A percentile compares a stretch with the other conserved stretches of the same genome.
Evolutionary conservation across 2,888 invertebrate genomes (phyloP).

Genomic region (Drosophila infuscata): DNA sequence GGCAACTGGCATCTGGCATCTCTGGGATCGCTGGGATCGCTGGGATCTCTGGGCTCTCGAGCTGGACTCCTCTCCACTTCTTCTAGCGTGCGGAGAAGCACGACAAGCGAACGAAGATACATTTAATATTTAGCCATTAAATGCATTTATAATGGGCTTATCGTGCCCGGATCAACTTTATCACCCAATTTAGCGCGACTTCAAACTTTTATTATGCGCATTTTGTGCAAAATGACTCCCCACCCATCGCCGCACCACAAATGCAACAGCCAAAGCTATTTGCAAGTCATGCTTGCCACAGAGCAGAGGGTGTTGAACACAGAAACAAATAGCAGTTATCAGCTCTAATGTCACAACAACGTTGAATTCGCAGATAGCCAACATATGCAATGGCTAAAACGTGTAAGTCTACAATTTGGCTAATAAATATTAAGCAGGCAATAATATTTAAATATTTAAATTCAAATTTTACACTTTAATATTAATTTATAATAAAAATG

Average conservation of each 20-base stretch:
- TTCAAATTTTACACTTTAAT: no score
- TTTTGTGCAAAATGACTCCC: constrained; percentile 39
- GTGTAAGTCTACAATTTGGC: not conserved
- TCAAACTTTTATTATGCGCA: constrained; percentile 69
- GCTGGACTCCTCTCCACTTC: not conserved
- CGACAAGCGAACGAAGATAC: constrained; percentile 65
- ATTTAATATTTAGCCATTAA: constrained; percentile 78
- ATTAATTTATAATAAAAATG: no score
- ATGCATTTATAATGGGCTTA: constrained; percentile 83
- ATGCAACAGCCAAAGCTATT: constrained; percentile 16
- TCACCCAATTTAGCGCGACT: constrained; percentile 74
- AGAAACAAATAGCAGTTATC: constrained; percentile 32
- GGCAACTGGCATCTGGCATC: not conserved
- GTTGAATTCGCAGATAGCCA: constrained; percentile 5
- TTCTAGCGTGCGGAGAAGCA: constrained; percentile 43
- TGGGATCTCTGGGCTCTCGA: constrained; percentile 15
- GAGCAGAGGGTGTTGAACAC: constrained; percentile 4
- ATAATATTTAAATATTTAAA: not conserved
- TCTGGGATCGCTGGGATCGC: no score
- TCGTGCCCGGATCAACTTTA: constrained; percentile 82
- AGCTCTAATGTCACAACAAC: constrained; percentile 49
- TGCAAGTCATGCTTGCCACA: constrained; percentile 9
- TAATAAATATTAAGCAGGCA: not conserved
- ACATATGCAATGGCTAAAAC: constrained; percentile 3
- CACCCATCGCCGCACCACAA: not conserved